These are phyloP conservation scores for Heterochromis multidens DNA, from an alignment of 2,113 vertebrate species.

Conservation along the genomic window DNA sequence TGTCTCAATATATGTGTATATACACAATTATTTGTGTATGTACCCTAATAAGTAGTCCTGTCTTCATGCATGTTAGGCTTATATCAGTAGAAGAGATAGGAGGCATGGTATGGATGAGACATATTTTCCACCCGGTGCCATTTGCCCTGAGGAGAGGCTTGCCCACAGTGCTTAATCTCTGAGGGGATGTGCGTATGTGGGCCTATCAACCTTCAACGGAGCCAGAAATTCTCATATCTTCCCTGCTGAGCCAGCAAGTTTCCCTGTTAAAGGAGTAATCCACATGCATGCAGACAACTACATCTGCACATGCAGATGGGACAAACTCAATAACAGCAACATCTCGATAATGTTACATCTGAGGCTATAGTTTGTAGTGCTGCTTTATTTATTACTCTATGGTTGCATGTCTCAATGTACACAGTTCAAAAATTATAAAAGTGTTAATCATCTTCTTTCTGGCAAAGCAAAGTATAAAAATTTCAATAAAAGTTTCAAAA, in stretches of 20 bases:
- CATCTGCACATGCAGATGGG: background rate
- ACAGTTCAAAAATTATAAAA: background rate
- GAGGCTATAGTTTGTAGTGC: background rate
- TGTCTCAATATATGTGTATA: background rate
- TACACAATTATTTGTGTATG: background rate
- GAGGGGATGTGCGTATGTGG: constrained; percentile 38
- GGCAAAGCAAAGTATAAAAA: background rate
- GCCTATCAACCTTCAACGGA: constrained; percentile 44
- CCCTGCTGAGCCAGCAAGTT: constrained; percentile 32
- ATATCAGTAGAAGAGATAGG: background rate
- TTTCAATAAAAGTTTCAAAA: background rate
- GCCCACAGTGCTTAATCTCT: constrained; percentile 39
- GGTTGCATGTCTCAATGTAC: background rate
- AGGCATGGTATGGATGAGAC: constrained; percentile 4
- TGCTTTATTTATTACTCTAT: background rate
- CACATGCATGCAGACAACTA: background rate
- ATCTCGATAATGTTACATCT: background rate
- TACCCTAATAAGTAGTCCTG: background rate
- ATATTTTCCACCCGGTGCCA: constrained; percentile 25
- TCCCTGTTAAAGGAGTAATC: constrained; percentile 31
- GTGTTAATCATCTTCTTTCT: background rate
- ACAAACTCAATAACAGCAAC: background rate
- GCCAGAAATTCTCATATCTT: constrained; percentile 46
- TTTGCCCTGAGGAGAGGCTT: constrained; percentile 40
- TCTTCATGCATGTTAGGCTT: constrained; percentile 7